phyloP scores from a whole-genome alignment of 2,797 vertebrate genomes.

The Xenops minutus region DNA sequence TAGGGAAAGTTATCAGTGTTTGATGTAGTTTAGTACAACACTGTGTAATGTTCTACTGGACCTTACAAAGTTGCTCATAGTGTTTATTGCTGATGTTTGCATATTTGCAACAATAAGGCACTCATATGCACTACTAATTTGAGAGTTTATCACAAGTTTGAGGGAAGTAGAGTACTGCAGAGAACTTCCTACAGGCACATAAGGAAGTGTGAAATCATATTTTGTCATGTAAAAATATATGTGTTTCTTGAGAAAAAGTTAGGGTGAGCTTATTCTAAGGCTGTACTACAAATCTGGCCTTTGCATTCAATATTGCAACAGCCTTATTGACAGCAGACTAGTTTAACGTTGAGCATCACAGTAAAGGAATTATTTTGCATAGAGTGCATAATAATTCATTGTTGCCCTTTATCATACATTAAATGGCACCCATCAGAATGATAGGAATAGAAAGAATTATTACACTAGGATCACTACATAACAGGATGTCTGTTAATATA shows the following conservation, averaged over 20 bases:
- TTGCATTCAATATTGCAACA: conserved; percentile 46
- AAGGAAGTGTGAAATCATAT: background rate
- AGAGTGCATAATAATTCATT: conserved; percentile 62
- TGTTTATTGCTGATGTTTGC: background rate
- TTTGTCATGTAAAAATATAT: background rate
- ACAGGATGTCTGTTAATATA: background rate
- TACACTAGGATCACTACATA: background rate
- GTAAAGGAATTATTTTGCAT: conserved; percentile 62
- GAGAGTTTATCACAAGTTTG: background rate
- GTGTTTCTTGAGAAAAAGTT: background rate
- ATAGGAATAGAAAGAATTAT: conserved; percentile 50
- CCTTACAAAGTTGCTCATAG: background rate
- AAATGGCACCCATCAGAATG: conserved; percentile 63
- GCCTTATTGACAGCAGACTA: conserved; percentile 53
- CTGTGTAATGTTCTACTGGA: background rate
- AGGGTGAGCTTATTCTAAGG: background rate
- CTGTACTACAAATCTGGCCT: conserved; percentile 23
- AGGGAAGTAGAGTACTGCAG: background rate
- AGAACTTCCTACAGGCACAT: background rate
- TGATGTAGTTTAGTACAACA: background rate
- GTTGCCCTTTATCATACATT: conserved; percentile 53
- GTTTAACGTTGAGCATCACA: conserved; percentile 51
- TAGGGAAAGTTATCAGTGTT: background rate
- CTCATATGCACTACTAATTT: background rate
- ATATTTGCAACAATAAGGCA: background rate